Conservation (phyloP, 2,113 vertebrate species). For the Laticauda colubrina region DNA sequence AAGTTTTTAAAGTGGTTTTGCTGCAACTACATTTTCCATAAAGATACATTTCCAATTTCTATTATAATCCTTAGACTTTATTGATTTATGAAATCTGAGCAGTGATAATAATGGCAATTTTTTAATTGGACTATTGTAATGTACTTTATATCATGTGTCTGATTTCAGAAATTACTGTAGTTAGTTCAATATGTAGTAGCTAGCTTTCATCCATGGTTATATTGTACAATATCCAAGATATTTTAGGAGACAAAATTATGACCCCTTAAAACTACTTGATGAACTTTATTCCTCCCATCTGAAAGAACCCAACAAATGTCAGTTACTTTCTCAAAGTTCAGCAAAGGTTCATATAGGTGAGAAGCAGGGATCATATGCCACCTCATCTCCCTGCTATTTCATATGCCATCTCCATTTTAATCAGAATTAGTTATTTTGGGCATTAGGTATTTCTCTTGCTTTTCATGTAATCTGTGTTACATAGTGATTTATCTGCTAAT, state of each 20-base stretch:
- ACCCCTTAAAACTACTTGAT: too few relatives aligned
- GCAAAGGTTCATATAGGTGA: neutral
- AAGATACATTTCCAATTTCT: neutral
- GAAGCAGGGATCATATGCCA: neutral
- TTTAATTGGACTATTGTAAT: neutral
- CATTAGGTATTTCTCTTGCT: neutral
- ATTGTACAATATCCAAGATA: neutral
- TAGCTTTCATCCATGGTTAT: neutral
- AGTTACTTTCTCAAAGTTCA: neutral
- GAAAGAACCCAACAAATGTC: neutral
- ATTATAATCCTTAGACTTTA: neutral
- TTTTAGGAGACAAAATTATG: neutral
- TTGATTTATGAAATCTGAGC: neutral
- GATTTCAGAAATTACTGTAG: neutral
- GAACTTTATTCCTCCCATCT: neutral
- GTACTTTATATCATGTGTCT: neutral
- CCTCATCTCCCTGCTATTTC: neutral
- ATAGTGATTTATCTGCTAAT: constrained; percentile 7
- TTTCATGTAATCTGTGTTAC: neutral
- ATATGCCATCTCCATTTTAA: neutral
- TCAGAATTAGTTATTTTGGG: constrained; percentile 24
- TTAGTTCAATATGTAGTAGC: neutral
- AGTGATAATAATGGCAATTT: neutral
- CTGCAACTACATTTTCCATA: neutral
- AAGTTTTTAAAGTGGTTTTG: neutral